Evolutionary conservation across 2,797 vertebrate genomes (phyloP).

Genomic region (Melanogrammus aeglefinus): DNA sequence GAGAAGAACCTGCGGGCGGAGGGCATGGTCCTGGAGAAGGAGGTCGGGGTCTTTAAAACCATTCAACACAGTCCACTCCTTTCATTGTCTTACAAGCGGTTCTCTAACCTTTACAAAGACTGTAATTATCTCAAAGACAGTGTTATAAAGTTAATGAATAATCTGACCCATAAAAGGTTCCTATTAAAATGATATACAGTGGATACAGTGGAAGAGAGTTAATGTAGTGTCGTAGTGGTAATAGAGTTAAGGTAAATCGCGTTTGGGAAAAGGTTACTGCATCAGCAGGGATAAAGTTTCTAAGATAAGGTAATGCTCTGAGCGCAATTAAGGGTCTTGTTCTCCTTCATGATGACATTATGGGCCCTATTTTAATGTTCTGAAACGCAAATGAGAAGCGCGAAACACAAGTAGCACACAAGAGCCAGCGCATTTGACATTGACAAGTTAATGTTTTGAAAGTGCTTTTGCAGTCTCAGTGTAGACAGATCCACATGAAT

Average conservation of each 20-base stretch:
- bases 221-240: neutral
- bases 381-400: too few species aligned
- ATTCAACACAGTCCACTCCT: neutral
- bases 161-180: neutral
- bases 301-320: neutral
- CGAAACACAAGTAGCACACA: too few species aligned
- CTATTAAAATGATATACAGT: neutral
- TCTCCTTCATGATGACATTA: neutral
- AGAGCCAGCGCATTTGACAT: too few species aligned
- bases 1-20: slow-evolving; percentile 96
- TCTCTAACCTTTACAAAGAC: too few species aligned
- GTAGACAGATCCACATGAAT: too few species aligned
- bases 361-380: too few species aligned
- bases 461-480: too few species aligned
- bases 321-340: neutral
- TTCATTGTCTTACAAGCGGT: too few species aligned
- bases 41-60: slow-evolving; percentile 69
- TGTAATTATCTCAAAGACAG: too few species aligned
- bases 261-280: neutral
- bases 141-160: neutral
- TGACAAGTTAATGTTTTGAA: too few species aligned
- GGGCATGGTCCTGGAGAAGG: slow-evolving; percentile 95
- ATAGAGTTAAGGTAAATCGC: neutral
- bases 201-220: neutral
- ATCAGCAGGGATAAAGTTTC: neutral